Percentiles rank a stretch among this genome's conserved stretches.
phyloP scores from a whole-genome alignment of 2,888 invertebrate species.

The Omphaloscelis lunosa region DNA sequence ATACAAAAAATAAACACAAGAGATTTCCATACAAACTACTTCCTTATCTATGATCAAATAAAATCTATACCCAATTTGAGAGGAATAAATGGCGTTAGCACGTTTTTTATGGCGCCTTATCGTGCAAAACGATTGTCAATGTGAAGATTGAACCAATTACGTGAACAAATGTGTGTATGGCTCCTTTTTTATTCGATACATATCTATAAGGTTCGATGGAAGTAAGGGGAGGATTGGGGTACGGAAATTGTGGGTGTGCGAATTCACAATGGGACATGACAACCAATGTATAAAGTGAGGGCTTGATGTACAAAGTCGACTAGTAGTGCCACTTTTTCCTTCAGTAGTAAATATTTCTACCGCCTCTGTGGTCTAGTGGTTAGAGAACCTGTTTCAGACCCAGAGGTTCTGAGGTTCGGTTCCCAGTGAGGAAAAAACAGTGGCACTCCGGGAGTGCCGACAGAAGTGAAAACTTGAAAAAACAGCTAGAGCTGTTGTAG shows the following conservation, averaged over 20 bases:
- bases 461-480: too few species aligned
- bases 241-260: neutral
- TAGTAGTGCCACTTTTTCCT: too few species aligned
- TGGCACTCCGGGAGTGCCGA: too few species aligned
- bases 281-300: too few species aligned
- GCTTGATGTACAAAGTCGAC: too few species aligned
- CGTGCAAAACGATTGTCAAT: constrained; percentile 67
- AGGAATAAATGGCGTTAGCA: constrained; percentile 61
- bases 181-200: constrained; percentile 75
- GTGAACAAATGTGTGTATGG: constrained; percentile 53
- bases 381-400: too few species aligned
- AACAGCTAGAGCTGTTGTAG: too few species aligned
- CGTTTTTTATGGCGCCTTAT: constrained; percentile 65
- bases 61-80: constrained; percentile 65
- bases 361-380: too few species aligned
- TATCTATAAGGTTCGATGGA: constrained; percentile 69
- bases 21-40: constrained; percentile 53
- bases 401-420: too few species aligned
- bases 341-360: too few species aligned
- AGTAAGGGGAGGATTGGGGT: constrained; percentile 10
- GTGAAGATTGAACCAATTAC: constrained; percentile 76
- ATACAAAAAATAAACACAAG: constrained; percentile 18
- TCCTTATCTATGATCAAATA: constrained; percentile 63
- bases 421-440: too few species aligned
- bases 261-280: too few species aligned